Evolutionary conservation across 2,888 invertebrate genomes (phyloP).

Genomic region (Nebria salina): DNA sequence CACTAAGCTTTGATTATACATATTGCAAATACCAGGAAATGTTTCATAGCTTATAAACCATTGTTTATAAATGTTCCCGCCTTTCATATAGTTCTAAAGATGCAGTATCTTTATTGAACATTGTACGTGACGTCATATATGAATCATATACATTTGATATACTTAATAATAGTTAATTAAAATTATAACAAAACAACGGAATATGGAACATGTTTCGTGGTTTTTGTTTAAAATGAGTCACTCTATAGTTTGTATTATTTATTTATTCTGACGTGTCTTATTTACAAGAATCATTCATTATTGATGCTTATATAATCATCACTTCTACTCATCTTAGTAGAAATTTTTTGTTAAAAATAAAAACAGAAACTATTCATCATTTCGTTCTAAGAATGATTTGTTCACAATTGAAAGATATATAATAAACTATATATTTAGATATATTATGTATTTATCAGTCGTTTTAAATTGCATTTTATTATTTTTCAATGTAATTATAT

Average conservation of each 20-base stretch:
- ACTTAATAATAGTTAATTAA: neutral
- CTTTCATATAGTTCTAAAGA: neutral
- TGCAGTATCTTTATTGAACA: neutral
- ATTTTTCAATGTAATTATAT: neutral
- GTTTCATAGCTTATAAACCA: neutral
- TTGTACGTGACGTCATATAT: neutral
- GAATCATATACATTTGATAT: neutral
- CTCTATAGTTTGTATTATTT: neutral
- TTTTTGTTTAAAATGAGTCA: neutral
- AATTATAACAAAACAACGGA: neutral
- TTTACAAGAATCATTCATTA: neutral
- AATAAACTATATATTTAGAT: neutral
- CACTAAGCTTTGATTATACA: neutral
- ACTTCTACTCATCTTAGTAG: neutral
- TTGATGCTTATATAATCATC: neutral
- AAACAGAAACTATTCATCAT: neutral
- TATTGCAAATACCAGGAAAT: neutral
- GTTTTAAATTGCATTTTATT: neutral
- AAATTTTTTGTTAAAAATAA: neutral
- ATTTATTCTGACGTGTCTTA: conserved; percentile 1
- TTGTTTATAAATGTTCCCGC: neutral
- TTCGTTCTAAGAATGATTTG: neutral
- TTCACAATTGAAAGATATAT: neutral
- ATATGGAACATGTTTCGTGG: neutral
- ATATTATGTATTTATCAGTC: conserved; percentile 2